Evolutionary conservation across 1,140 invertebrate genomes (phyloP), one percentile per base, ranked within the genome.

Genomic region (Drosophila repleta): DNA sequence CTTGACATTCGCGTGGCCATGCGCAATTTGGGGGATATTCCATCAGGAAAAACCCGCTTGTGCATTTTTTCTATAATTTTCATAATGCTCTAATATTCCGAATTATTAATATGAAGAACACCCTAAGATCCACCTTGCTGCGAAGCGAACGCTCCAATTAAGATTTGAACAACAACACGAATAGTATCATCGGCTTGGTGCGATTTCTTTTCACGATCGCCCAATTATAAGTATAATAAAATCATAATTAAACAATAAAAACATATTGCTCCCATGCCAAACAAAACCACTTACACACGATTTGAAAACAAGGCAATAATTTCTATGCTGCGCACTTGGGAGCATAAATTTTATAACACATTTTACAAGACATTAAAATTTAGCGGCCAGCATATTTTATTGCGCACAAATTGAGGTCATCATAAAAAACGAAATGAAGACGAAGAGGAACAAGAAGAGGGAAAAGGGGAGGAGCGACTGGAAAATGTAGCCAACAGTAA

Each of bases 211-310:
- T 77, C 67, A 74, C 66, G 74, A 63, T 78, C 71, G 71, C 55
- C 78, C 65, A 87, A 87, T 85, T 82, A 85, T 61, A 46, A 65
- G 69, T 78, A 72, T 63, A 24, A 82, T 82, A 73, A 82, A 72
- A 75, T 72, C 70, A 81, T 87, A 82, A 85, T 85, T 78, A 55
- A 84, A 68, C 66, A 78, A 69, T 87, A 68, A 82, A 78, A 62
- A 35, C 20, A 52, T 60, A 46, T 48, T 61, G 48, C 35, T 49
- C 35, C 52, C 29, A 56, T 58, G 56, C 51, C 46, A 18, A 17
- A 35, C 1, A 11, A 72, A 81, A 58, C 49, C 49, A 67, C 74
- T 57, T 68, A 46, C 46, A 51, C 61, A 68, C 55, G 68, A 68
- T 71, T 60, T 10, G 21, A 85, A 80, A 85, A 85, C 77, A 81